Evolutionary conservation across 2,113 vertebrate genomes (phyloP).

Genomic region (Colius striatus): DNA sequence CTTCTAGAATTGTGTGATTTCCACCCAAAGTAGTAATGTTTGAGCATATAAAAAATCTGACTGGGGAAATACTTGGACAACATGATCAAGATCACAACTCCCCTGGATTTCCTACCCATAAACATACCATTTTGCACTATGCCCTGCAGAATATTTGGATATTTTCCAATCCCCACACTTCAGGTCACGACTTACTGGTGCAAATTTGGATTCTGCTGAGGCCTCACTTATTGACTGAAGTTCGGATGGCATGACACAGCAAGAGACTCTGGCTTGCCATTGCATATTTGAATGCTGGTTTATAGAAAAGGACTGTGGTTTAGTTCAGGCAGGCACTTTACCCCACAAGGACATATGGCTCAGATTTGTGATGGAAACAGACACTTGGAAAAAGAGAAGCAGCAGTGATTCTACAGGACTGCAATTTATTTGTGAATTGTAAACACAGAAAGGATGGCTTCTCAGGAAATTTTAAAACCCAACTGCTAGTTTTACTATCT

Average conservation of each 20-base stretch:
- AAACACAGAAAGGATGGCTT: not conserved
- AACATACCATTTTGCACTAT: not conserved
- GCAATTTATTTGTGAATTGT: not conserved
- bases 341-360: not conserved
- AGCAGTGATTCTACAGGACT: not conserved
- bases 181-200: not conserved
- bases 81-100: not conserved
- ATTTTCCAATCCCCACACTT: not conserved
- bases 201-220: slow-evolving; percentile 28
- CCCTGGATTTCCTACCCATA: not conserved
- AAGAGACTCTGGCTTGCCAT: not conserved
- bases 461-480: not conserved
- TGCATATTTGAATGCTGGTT: not conserved
- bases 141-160: not conserved
- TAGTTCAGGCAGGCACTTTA: not conserved
- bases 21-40: not conserved
- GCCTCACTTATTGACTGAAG: not conserved
- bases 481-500: not conserved
- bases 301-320: not conserved
- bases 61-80: not conserved
- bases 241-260: not conserved
- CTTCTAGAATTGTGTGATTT: not conserved
- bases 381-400: not conserved
- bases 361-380: not conserved
- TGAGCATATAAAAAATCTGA: not conserved